Evolutionary conservation across 2,888 invertebrate species (phyloP), one percentile per base, ranked within the genome.

Genomic region (Drosophila ustulata): DNA sequence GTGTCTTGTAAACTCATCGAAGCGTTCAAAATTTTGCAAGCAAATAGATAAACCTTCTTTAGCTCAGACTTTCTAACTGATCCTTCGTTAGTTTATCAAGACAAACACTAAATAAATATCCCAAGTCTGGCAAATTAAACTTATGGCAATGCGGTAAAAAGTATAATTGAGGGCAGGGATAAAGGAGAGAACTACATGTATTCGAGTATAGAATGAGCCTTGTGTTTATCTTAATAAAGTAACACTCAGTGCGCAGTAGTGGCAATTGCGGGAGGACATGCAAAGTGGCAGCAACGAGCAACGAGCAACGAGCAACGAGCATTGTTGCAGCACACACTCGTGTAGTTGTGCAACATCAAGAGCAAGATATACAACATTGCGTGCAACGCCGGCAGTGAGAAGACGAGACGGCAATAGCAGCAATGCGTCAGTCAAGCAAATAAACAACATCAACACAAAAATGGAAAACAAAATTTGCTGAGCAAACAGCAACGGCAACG

Each of bases 381-480:
- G 86, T 77, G 68, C 73, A 50, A 61, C 45, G 18, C 26, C 58
- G 53, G 8, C 37, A 53, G 9, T 45, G 37, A n/a, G 37, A 71
- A 25, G 43, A 43, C 11, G 4, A 43, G 18, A 32, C 39, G 13
- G 13, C 13, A 50, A 37, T 66, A 64, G 62, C 82, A 66, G 82
- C 85, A 82, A 73, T 82, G 80, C 88, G 88, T 79, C 88, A 70
- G 72, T 77, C 66, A 57, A 70, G 66, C 86, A 82, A 82, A 82
- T 84, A 82, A 87, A 87, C 85, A 87, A 73, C 66, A 78, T 65
- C 49, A 78, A 65, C 75, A 52, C 49, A 71, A 78, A 77, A 75
- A 75, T 62, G 51, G 65, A 71, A 68, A 70, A 64, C 57, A 75
- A 78, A 83, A 88, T 83, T 83, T 78, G 84, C 84, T 57, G 61